Evolutionary conservation across 2,888 invertebrate species (phyloP), one percentile per base, ranked within the genome.

Genomic region (Campopleginae sp.): DNA sequence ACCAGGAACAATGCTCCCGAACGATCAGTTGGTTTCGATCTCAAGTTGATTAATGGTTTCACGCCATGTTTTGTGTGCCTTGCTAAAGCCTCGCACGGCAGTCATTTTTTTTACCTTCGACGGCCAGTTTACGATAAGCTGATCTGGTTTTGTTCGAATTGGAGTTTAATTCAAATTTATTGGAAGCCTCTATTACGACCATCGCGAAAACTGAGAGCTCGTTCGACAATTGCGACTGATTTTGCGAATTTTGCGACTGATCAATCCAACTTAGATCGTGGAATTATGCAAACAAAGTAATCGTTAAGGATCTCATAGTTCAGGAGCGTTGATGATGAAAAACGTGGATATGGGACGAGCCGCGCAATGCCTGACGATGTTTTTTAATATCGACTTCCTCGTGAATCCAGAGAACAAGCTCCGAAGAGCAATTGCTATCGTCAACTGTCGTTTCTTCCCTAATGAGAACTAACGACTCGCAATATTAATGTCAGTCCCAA

Each of bases 41-140:
- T 27, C 38, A 51, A 72, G n/a, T 65, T 51, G 65, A 72, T 72
- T 63, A 33, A 80, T 44, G 19, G 61, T 72, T 38, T 38, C 38
- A 8, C 54, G 10, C 38, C 23, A 42, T 58, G 54, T 12, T 19
- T 14, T 72, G 17, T n/a, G 8, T 71, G 33, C 33, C 14, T 19
- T 38, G n/a, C 54, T 42, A 72, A 38, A 38, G 38, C 33, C 54
- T 38, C 33, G 31, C 44, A 6, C 14, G 10, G 19, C 46, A 17
- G 46, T 46, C 46, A 46, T 19, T 46, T 27, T 48, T 48, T 58
- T 23, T 14, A 14, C 5, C 14, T 27, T 58, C 58, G 6, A 12
- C 14, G 4, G 27, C 6, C 3, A 27, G 27, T 58, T 58, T 27
- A 58, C 27, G 14, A 6, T 12, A 14, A 58, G 23, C 27, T 27